Base-by-base conservation (phyloP, 1,140 invertebrate species). In the Lycorma delicatula region DNA sequence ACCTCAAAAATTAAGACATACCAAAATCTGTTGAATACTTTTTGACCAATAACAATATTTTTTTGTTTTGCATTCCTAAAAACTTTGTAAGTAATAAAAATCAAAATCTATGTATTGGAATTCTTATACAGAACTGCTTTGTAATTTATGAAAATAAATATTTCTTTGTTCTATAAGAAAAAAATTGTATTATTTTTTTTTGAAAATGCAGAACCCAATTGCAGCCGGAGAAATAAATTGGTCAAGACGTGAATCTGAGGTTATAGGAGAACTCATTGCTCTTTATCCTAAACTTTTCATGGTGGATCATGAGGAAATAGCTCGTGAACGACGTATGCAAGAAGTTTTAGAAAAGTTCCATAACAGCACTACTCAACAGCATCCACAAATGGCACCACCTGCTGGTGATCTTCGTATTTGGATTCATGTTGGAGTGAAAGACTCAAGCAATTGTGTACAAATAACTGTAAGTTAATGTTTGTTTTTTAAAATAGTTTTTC, bases 331-430 rank as follows among this genome's bases (percentile, higher is more conserved):
- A 53, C 79, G 81, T 58, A 87, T 91, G 65, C 67, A 86, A 25
- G 74, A 81, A 58, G 81, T 86, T 1, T 70, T 91, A 9, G 78
- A 85, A 67, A 78, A 81, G 52, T 83, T 85, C 68, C 77, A 85
- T 56, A 71, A 74, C n/a, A 75, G 76, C 0, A 57, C 47, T 23
- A 72, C 70, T 47, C 73, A 70, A 48, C 29, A 64, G 62, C 72
- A 74, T 1, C 72, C 75, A 2, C 73, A 79, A 26, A 72, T 79
- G 0, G 75, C 77, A 0, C 84, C 84, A 63, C 80, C 81, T 0
- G 86, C 86, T 0, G 88, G 88, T 0, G 86, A 91, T 67, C 77
- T 92, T 22, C 81, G 83, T 67, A 78, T 89, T n/a, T 90, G 87
- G 86, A 81, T 91, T 59, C 82, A 86, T 67, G 72, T 86, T 1